Evolutionary conservation across 2,888 invertebrate genomes (phyloP), one percentile per base, ranked within the genome.

Genomic region (Hipparchia sbordonii): DNA sequence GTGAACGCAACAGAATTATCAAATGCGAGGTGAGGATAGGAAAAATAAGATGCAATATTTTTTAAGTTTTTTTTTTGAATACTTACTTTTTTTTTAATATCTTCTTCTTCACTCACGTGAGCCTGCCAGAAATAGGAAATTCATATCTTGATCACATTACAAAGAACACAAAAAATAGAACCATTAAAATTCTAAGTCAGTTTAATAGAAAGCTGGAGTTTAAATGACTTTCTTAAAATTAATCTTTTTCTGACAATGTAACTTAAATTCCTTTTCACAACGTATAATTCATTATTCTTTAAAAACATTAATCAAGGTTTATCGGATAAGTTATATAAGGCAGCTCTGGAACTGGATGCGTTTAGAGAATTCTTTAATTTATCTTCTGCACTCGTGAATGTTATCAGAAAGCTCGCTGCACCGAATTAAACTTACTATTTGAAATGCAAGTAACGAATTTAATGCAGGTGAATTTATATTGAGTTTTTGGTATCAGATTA

Each of bases 241-340:
- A 68, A 68, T 68, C 67, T 68, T 51, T 33, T 48, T 46, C 67
- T 46, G 48, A 57, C 67, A 12, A 68, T 68, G 59, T 59, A 59
- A 68, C 59, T 68, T 59, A 59, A 68, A 68, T 65, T 59, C 67
- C 67, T 59, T 68, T 68, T 33, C 59, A 59, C 67, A 48, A 68
- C 67, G 67, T 60, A 65, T 57, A 63, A 70, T 70, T 57, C 70
- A 70, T 70, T 70, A 70, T 70, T 70, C 70, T 65, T 63, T 70
- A 57, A 65, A 63, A 70, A 45, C 70, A 70, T 70, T 70, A 63
- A 63, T 70, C 70, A 70, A 57, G 61, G 8, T 70, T 70, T 70
- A 70, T 70, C 70, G 63, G 70, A 70, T 70, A 62, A 57, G 54
- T 70, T 70, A 63, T 70, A 63, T 65, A 70, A 70, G 63, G 63